Evolutionary conservation across 2,113 vertebrate species (phyloP).

Genomic region (Perccottus glenii): DNA sequence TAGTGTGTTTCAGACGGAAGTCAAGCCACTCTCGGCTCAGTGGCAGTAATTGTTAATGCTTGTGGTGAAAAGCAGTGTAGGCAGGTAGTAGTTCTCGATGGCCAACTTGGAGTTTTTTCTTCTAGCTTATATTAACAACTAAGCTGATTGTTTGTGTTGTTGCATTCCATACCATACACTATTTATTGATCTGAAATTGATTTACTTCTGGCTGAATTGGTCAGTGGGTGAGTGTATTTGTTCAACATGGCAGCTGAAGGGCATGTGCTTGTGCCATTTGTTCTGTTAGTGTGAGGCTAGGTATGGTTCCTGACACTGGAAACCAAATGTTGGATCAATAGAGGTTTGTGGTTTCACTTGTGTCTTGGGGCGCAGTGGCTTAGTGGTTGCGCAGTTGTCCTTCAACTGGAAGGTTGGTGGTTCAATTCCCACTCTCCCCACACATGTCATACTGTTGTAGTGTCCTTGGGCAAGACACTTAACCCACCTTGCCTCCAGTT

Average conservation of each 20-base stretch:
- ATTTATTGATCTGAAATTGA: constrained; percentile 41
- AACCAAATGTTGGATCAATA: too few species aligned
- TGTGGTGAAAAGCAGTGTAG: too few species aligned
- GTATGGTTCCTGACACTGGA: too few species aligned
- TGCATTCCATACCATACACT: constrained; percentile 17
- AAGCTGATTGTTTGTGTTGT: constrained; percentile 37
- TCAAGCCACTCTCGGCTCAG: constrained; percentile 2
- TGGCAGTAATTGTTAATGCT: constrained; percentile 10
- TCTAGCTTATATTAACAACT: constrained; percentile 43
- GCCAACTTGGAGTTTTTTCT: constrained; percentile 12
- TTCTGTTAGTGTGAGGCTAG: too few species aligned
- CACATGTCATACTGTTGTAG: too few species aligned
- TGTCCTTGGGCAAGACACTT: too few species aligned
- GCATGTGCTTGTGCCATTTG: background rate
- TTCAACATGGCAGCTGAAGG: constrained; percentile 38
- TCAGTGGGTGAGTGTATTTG: constrained; percentile 30
- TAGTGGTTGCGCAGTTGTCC: too few species aligned
- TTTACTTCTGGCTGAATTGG: constrained; percentile 19
- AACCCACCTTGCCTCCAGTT: too few species aligned
- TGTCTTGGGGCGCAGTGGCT: too few species aligned
- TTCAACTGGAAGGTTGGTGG: too few species aligned
- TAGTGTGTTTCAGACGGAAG: constrained; percentile 13
- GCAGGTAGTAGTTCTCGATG: background rate
- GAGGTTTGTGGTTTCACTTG: too few species aligned
- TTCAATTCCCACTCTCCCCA: too few species aligned